These are phyloP conservation scores for Pimephales promelas DNA, from an alignment of 2,113 vertebrate genomes.

Conservation along the genomic window DNA sequence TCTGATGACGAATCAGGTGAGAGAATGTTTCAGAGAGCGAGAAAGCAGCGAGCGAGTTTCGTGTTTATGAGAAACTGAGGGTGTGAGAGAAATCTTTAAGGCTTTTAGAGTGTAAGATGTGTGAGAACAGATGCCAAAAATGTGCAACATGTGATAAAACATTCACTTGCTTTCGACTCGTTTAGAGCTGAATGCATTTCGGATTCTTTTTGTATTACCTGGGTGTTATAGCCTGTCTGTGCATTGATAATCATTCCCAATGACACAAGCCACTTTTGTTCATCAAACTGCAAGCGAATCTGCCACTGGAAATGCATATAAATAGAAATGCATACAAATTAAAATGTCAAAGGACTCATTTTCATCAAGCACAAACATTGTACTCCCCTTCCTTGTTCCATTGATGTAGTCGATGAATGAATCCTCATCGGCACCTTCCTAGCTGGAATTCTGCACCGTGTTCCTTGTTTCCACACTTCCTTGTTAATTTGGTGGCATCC, in stretches of 20 bases:
- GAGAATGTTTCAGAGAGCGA: slow-evolving; percentile 5
- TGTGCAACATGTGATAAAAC: slow-evolving; percentile 13
- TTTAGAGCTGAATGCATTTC: slow-evolving; percentile 36
- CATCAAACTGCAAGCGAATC: not conserved
- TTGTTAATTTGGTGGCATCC: slow-evolving; percentile 40
- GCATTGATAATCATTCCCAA: not conserved
- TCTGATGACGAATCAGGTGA: slow-evolving; percentile 87
- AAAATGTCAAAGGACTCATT: not conserved
- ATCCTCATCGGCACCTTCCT: slow-evolving; percentile 26
- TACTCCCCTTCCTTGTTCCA: not conserved
- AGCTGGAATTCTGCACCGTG: slow-evolving; percentile 21
- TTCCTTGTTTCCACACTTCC: slow-evolving; percentile 34
- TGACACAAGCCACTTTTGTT: not conserved
- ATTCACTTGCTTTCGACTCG: slow-evolving; percentile 23
- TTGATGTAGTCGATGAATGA: not conserved
- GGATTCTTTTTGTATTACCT: not conserved
- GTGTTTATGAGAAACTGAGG: slow-evolving; percentile 10
- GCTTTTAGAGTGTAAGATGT: slow-evolving; percentile 3
- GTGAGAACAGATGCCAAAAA: slow-evolving; percentile 22
- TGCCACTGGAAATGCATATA: not conserved
- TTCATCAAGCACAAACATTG: not conserved
- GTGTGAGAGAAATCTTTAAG: slow-evolving; percentile 19
- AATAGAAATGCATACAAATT: no score
- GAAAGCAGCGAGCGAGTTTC: not conserved
- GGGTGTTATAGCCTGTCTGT: not conserved